Conservation (phyloP, 2,797 vertebrate genomes). For the Botia almorhae region DNA sequence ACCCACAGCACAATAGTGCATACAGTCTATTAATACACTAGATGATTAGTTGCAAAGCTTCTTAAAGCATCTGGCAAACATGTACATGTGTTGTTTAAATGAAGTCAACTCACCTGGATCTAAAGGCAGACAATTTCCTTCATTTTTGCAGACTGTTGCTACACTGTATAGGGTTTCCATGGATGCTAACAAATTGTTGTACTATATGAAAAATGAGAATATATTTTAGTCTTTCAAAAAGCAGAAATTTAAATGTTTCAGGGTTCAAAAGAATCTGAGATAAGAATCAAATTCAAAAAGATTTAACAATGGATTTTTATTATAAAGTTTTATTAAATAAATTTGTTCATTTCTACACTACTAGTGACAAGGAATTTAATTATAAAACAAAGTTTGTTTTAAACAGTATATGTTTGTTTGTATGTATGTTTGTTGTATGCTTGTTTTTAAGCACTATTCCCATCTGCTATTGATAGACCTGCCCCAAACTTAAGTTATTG, state of each 20-base stretch:
- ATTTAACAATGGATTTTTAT: too few relatives aligned
- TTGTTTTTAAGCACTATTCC: too few relatives aligned
- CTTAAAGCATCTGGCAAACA: background rate
- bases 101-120: slow-evolving; percentile 85
- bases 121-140: slow-evolving; percentile 79
- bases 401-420: too few relatives aligned
- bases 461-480: too few relatives aligned
- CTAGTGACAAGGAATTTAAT: too few relatives aligned
- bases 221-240: background rate
- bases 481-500: too few relatives aligned
- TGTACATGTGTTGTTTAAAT: slow-evolving; percentile 15
- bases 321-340: too few relatives aligned
- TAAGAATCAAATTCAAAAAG: too few relatives aligned
- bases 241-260: background rate
- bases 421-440: too few relatives aligned
- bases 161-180: slow-evolving; percentile 95
- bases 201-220: slow-evolving; percentile 73
- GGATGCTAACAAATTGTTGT: slow-evolving; percentile 86
- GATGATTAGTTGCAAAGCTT: background rate
- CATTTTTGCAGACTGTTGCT: slow-evolving; percentile 84
- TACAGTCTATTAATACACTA: background rate
- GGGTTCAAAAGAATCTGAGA: background rate
- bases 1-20: too few relatives aligned
- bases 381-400: too few relatives aligned
- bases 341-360: too few relatives aligned